phyloP scores from a whole-genome alignment of 35 echinoderm and acorn worm species.

The Hemicentrotus pulcherrimus region DNA sequence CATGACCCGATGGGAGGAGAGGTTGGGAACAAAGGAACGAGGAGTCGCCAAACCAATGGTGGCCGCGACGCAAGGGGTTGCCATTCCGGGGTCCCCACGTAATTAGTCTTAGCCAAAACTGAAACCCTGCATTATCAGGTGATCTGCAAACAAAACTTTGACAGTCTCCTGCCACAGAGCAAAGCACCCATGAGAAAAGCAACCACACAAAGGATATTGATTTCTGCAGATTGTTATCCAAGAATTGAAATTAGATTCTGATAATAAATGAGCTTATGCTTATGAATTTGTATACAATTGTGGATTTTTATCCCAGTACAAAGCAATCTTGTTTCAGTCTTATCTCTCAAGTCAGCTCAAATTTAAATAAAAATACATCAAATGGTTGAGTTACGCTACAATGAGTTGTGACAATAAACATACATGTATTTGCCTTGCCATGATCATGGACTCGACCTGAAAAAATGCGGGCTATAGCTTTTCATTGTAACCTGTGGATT shows the following conservation, averaged over 20 bases:
- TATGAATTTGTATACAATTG: neutral
- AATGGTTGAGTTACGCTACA: neutral
- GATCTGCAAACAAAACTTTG: neutral
- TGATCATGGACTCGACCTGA: neutral
- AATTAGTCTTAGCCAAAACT: conserved; percentile 18
- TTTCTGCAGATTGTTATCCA: neutral
- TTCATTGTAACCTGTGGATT: neutral
- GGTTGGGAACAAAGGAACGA: neutral
- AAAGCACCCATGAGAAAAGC: neutral
- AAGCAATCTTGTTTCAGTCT: neutral
- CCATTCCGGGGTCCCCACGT: neutral
- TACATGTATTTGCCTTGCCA: neutral
- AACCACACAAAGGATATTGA: conserved; percentile 17
- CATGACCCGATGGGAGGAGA: neutral
- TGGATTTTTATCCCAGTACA: neutral
- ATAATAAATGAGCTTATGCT: neutral
- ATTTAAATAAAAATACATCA: neutral
- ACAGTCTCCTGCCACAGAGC: neutral
- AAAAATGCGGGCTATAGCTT: neutral
- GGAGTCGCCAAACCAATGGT: neutral
- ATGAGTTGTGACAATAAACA: neutral
- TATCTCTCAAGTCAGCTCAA: neutral
- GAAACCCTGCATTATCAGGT: neutral
- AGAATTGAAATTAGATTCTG: conserved; percentile 19
- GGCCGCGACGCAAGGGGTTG: neutral